Percentiles rank a stretch among this genome's conserved stretches.
phyloP scores from a whole-genome alignment of 1,140 invertebrate species.

The Polypedilum vanderplanki region DNA sequence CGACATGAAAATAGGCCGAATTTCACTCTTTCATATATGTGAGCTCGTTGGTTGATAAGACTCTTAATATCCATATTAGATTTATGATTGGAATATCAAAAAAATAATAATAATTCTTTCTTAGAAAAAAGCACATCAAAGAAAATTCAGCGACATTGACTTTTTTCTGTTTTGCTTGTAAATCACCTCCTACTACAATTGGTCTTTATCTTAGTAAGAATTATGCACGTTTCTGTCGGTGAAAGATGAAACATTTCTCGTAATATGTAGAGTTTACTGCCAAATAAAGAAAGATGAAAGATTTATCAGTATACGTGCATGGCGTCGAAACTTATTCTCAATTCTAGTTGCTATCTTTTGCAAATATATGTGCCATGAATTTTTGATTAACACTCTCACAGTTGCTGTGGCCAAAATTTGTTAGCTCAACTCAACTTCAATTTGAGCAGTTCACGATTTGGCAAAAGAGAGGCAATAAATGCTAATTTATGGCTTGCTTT shows the following conservation, averaged over 20 bases:
- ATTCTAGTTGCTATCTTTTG: not conserved
- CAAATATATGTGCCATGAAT: not conserved
- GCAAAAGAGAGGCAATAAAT: constrained; percentile 4
- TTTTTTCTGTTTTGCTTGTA: not conserved
- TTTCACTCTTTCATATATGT: not conserved
- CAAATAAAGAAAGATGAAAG: not conserved
- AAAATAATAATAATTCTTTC: not conserved
- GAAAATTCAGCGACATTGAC: not conserved
- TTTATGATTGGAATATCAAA: constrained; percentile 28
- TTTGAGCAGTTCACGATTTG: not conserved
- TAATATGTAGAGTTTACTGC: not conserved
- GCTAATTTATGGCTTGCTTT: constrained; percentile 23
- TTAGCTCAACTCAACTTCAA: not conserved
- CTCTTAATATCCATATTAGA: not conserved
- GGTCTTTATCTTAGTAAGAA: not conserved
- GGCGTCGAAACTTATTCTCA: not conserved
- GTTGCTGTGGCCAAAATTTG: not conserved
- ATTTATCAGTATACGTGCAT: not conserved
- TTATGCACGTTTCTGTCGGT: not conserved
- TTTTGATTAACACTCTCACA: not conserved
- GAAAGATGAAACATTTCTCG: not conserved
- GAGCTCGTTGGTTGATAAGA: not conserved
- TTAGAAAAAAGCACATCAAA: not conserved
- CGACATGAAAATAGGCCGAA: not conserved
- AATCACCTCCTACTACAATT: not conserved